Percentiles rank a stretch among this genome's conserved stretches.
Evolutionary conservation across 2,113 vertebrate species (phyloP).

Genomic region (Archilochus colubris): DNA sequence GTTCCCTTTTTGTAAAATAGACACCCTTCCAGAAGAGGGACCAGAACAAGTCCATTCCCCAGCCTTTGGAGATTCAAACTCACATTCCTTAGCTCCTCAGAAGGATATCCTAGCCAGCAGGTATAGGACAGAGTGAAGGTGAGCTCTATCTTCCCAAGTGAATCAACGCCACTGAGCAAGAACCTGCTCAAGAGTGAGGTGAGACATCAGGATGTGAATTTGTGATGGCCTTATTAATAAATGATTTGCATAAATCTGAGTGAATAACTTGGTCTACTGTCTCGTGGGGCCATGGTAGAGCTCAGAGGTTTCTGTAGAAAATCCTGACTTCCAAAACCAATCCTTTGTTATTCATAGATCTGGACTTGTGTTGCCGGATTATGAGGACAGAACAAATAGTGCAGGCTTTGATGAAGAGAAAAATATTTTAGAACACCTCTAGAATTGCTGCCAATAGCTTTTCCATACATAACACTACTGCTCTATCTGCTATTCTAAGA

Average conservation of each 20-base stretch:
- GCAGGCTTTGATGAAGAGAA: neutral
- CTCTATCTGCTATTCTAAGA: slow-evolving; percentile 48
- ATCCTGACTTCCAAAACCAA: neutral
- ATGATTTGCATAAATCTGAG: neutral
- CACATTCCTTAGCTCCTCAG: neutral
- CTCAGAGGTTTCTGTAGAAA: neutral
- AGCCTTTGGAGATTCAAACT: neutral
- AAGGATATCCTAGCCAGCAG: neutral
- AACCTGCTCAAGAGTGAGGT: neutral
- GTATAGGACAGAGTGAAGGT: neutral
- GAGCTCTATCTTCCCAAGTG: neutral
- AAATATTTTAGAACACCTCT: slow-evolving; percentile 44
- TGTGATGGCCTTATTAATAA: neutral
- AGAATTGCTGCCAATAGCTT: slow-evolving; percentile 21
- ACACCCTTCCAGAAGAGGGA: neutral
- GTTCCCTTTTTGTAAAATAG: neutral
- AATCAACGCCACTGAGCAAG: neutral
- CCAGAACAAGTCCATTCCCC: neutral
- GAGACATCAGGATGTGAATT: neutral
- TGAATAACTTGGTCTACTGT: neutral
- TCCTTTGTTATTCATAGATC: neutral
- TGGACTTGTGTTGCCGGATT: neutral
- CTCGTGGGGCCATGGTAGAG: neutral
- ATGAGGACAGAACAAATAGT: neutral
- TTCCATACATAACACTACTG: neutral